Conservation (phyloP, 1,140 invertebrate genomes). For the Oryctes rhinoceros region DNA sequence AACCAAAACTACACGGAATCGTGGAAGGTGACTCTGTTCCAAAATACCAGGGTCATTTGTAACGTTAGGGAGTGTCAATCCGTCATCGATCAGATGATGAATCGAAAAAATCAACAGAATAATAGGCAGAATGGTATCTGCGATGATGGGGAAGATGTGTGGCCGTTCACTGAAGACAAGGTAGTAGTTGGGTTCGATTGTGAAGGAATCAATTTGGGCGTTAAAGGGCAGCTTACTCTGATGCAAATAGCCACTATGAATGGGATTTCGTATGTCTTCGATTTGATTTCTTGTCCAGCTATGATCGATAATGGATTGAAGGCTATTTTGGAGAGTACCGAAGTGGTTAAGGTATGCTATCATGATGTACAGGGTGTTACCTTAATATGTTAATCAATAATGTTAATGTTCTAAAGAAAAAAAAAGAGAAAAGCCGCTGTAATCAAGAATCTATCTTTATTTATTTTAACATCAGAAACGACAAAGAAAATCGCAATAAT, state of each 20-base stretch:
- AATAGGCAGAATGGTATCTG: background rate
- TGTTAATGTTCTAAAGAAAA: background rate
- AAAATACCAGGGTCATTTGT: constrained; percentile 80
- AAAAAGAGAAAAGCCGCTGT: too few relatives aligned
- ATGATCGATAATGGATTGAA: constrained; percentile 85
- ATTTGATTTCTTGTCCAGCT: constrained; percentile 85
- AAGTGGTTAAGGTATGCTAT: constrained; percentile 79
- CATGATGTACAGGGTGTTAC: background rate
- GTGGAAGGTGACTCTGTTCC: constrained; percentile 83
- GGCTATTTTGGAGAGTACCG: constrained; percentile 79
- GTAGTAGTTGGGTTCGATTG: constrained; percentile 84
- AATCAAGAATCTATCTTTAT: too few relatives aligned
- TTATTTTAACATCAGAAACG: too few relatives aligned
- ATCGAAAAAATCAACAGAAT: background rate
- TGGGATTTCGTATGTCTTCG: constrained; percentile 87
- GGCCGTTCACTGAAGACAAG: constrained; percentile 61
- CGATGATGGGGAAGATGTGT: constrained; percentile 40
- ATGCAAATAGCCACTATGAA: constrained; percentile 84
- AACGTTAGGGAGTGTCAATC: constrained; percentile 79
- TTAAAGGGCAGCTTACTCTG: constrained; percentile 84
- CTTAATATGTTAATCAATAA: background rate
- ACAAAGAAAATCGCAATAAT: too few relatives aligned
- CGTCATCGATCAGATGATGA: constrained; percentile 80
- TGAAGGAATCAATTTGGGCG: constrained; percentile 89
- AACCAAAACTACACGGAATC: constrained; percentile 70